Evolutionary conservation across 1,140 invertebrate species (phyloP).

Genomic region (Neoseiulus cucumeris): DNA sequence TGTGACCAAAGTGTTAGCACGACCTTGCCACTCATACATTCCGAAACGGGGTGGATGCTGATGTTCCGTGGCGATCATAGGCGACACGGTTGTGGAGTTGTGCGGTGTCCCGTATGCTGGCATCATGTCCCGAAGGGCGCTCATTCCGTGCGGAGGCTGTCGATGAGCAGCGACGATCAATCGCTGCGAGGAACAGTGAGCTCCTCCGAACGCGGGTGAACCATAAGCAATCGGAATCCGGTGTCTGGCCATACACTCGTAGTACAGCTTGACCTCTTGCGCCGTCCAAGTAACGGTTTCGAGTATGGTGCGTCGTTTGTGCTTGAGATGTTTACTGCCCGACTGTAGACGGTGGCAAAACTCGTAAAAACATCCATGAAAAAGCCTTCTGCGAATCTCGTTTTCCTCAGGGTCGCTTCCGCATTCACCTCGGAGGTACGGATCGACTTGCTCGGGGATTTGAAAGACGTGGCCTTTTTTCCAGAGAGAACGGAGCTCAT

Average conservation of each 20-base stretch:
- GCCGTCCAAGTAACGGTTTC: not conserved
- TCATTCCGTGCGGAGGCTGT: not conserved
- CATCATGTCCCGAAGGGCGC: not conserved
- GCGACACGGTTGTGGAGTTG: not conserved
- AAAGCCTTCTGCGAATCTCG: not conserved
- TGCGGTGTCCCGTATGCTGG: too few relatives aligned
- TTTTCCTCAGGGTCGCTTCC: not conserved
- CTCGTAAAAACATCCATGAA: slow-evolving; percentile 5
- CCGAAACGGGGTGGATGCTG: too few relatives aligned
- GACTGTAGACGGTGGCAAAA: not conserved
- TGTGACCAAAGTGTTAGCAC: not conserved
- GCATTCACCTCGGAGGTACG: not conserved
- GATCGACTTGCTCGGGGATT: not conserved
- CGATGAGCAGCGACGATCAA: not conserved
- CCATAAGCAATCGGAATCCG: not conserved
- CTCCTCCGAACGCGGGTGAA: not conserved
- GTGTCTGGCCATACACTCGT: slow-evolving; percentile 8
- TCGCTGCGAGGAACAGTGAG: not conserved
- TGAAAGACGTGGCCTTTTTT: not conserved
- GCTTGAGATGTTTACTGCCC: not conserved
- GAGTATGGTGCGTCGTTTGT: not conserved
- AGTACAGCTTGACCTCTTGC: not conserved
- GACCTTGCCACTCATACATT: not conserved
- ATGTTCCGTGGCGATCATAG: not conserved
- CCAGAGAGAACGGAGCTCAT: not conserved